Evolutionary conservation across 2,888 invertebrate species (phyloP).

Genomic region (Tiliacea aurago): DNA sequence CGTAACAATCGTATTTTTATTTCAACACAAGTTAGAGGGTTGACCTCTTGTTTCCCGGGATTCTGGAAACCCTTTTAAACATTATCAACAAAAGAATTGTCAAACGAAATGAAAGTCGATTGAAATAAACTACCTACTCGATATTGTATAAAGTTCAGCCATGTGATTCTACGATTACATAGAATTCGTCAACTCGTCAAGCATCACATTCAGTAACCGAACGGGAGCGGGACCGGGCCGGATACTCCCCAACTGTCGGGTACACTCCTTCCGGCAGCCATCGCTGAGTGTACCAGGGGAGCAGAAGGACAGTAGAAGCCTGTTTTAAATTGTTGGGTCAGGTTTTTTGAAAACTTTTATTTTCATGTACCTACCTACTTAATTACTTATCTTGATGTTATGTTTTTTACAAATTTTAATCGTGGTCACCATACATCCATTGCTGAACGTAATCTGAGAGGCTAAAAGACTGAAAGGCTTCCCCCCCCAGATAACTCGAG

Average conservation of each 20-base stretch:
- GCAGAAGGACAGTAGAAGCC: conserved; percentile 22
- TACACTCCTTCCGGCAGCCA: conserved; percentile 57
- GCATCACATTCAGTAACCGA: conserved; percentile 53
- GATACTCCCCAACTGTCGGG: conserved; percentile 59
- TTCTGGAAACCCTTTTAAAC: conserved; percentile 9
- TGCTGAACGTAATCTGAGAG: too few relatives aligned
- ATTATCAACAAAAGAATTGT: conserved; percentile 1
- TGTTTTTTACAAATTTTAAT: too few relatives aligned
- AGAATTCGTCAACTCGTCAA: conserved; percentile 34
- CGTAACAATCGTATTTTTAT: conserved; percentile 7
- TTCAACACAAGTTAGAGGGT: neutral
- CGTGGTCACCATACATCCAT: too few relatives aligned
- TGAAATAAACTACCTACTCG: neutral
- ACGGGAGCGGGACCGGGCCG: conserved; percentile 52
- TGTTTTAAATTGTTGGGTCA: neutral
- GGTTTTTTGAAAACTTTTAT: too few relatives aligned
- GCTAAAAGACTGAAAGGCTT: too few relatives aligned
- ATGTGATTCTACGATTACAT: conserved; percentile 41
- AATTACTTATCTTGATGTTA: too few relatives aligned
- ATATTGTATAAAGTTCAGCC: conserved; percentile 18
- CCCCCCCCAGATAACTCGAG: too few relatives aligned
- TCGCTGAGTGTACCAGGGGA: conserved; percentile 46
- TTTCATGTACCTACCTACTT: too few relatives aligned
- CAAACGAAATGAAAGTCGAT: conserved; percentile 1
- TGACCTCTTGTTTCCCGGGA: conserved; percentile 4